Percentiles rank a stretch among this genome's conserved stretches.
These are phyloP conservation scores for Rousettus madagascariensis DNA, from an alignment of 2,797 vertebrate genomes.

Conservation along the genomic window DNA sequence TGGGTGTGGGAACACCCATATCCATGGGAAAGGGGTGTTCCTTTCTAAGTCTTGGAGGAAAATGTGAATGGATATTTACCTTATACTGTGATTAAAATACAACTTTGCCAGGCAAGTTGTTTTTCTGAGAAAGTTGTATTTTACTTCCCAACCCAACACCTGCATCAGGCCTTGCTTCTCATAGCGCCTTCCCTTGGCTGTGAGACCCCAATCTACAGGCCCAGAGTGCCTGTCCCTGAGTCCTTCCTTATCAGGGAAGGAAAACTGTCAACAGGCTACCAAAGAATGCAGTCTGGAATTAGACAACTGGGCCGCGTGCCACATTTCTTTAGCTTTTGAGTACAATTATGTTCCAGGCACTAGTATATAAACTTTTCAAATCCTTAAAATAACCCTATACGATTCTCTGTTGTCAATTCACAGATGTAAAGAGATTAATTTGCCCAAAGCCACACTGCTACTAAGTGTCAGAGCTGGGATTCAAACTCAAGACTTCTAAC, in stretches of 20 bases:
- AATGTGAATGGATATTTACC: background rate
- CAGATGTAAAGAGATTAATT: background rate
- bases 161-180: background rate
- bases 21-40: background rate
- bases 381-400: background rate
- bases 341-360: background rate
- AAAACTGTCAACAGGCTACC: background rate
- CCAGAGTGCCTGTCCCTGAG: background rate
- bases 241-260: background rate
- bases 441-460: background rate
- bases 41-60: background rate
- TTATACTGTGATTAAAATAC: background rate
- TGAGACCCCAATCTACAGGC: background rate
- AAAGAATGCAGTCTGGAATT: background rate
- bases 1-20: background rate
- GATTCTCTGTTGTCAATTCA: background rate
- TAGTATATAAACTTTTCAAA: background rate
- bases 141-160: background rate
- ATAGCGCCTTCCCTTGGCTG: background rate
- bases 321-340: background rate
- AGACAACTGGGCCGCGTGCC: background rate
- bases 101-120: background rate
- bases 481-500: background rate
- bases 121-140: background rate
- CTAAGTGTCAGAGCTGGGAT: background rate